A percentile compares a stretch with the other conserved stretches of the same genome.
Evolutionary conservation across 2,113 vertebrate species (phyloP).

Genomic region (Lepisosteus osseus): DNA sequence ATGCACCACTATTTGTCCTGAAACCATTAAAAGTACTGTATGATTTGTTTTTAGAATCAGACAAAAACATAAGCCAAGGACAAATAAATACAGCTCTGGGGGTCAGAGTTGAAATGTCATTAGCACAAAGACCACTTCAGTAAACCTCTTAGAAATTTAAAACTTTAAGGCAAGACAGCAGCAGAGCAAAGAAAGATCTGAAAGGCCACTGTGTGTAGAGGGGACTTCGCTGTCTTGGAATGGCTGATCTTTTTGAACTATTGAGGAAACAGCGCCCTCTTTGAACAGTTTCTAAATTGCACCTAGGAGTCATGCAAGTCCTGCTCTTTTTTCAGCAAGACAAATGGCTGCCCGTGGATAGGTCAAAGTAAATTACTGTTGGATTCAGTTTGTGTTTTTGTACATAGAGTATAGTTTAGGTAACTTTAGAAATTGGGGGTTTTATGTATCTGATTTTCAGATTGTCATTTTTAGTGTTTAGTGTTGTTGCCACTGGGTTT

Average conservation of each 20-base stretch:
- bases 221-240: background rate
- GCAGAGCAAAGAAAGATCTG: background rate
- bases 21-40: too few relatives aligned
- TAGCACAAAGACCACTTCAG: conserved; percentile 3
- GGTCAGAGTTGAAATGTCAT: background rate
- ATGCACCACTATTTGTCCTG: too few relatives aligned
- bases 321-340: too few relatives aligned
- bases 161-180: background rate
- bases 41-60: too few relatives aligned
- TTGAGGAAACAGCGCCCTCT: background rate
- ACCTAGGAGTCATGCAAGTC: too few relatives aligned
- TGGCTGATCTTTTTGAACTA: background rate
- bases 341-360: too few relatives aligned
- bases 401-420: too few relatives aligned
- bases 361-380: too few relatives aligned
- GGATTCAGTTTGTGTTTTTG: too few relatives aligned
- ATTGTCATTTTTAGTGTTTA: background rate
- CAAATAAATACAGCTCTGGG: background rate
- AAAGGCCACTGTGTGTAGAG: background rate
- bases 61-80: background rate
- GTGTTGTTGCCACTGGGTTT: background rate
- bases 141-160: background rate
- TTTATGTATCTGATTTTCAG: background rate
- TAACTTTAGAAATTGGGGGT: too few relatives aligned
- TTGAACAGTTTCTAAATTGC: background rate